Conservation (phyloP, 2,113 vertebrate species). For the Brachypodius melanocephalos region DNA sequence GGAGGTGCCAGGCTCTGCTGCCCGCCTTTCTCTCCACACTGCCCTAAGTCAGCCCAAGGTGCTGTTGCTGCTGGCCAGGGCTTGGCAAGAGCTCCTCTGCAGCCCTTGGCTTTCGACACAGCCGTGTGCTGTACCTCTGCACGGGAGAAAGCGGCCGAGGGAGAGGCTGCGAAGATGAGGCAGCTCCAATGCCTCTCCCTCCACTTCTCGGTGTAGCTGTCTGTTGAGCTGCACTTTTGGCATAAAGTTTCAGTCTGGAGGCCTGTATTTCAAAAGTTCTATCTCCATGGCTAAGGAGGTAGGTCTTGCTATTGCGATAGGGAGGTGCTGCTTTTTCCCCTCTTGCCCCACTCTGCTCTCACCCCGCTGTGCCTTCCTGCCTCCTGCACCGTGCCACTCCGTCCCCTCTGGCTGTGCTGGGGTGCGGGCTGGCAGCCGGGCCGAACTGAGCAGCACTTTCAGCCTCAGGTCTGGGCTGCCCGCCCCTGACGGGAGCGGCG, state of each 20-base stretch:
- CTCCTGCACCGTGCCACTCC: fast-evolving
- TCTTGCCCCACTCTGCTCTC: background rate
- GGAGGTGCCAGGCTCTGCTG: background rate
- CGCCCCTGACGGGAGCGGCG: fast-evolving
- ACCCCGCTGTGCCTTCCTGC: background rate
- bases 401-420: background rate
- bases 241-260: background rate
- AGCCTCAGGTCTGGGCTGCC: too few relatives aligned
- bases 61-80: background rate
- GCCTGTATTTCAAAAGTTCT: background rate
- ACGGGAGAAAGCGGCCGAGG: fast-evolving
- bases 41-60: background rate
- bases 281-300: background rate
- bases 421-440: fast-evolving
- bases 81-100: background rate
- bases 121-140: background rate
- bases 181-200: background rate
- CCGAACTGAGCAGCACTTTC: background rate
- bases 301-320: background rate
- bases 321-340: background rate
- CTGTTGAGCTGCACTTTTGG: background rate
- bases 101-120: background rate
- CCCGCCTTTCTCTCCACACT: background rate
- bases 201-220: background rate
- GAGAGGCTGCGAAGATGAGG: background rate